Evolutionary conservation across 2,113 vertebrate species (phyloP), one percentile per base, ranked within the genome.

Genomic region (Vimba vimba): DNA sequence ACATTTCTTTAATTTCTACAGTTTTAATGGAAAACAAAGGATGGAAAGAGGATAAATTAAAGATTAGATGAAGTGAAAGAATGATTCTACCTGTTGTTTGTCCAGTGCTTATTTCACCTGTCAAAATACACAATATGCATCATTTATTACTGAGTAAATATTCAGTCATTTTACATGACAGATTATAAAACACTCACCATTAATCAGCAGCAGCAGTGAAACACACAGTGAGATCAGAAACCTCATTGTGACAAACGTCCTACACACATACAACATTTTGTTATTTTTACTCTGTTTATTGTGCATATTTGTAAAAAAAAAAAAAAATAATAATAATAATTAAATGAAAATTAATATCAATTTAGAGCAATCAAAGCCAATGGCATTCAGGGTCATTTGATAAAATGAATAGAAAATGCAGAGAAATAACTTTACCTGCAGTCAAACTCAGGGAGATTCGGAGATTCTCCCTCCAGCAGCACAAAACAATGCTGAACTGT

Each of bases 161-260:
- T 73, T 6, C 1, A 43, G 36, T 73, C 21, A 43, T 11, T 39
- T 43, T 9, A 50, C 19, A 68, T 9, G 15, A 19, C 15, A 9
- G 17, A 68, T 68, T 17, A 19, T 68, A 47, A 15, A 83, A 6
- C 52, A 21, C 68, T 83, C 39, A 74, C 82, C 82, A 13, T 75
- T n/a, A 23, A 84, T 47, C 6, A 83, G 4, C 68, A 83, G 50
- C n/a, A 83, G 68, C 0, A 30, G 30, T 30, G 17, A 23, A 8
- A 73, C 36, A 43, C 55, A 75, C 71, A 84, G 57, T 15, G 36
- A 43, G 39, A 84, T 84, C 19, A 84, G 55, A 76, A 59, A 75
- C 82, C n/a, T 57, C 82, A 84, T 84, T 30, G 69, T 84, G 69
- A 27, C 6, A 0, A 33, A n/a, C 36, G 13, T 25, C 43, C 45